phyloP scores from a whole-genome alignment of 2,888 invertebrate genomes.

The Aporophyla nigra region DNA sequence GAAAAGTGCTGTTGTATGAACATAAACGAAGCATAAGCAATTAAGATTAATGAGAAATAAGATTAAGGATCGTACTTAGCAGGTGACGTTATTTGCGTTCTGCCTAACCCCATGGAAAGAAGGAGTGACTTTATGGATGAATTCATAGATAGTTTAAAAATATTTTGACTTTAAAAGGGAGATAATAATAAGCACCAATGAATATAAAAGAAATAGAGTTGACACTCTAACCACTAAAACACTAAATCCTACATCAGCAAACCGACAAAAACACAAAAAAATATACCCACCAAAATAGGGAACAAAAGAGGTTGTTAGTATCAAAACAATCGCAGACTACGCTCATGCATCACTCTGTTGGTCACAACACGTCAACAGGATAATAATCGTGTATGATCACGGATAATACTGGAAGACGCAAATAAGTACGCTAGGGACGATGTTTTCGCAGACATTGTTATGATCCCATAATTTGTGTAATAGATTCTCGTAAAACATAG shows the following conservation, averaged over 20 bases:
- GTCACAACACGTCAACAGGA: constrained; percentile 81
- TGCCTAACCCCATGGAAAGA: no score
- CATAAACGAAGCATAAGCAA: no score
- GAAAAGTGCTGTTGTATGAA: no score
- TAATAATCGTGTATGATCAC: constrained; percentile 72
- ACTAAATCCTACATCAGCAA: constrained; percentile 18
- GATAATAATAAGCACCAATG: not conserved
- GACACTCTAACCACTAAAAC: constrained; percentile 6
- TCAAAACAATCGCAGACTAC: constrained; percentile 69
- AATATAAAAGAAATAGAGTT: constrained; percentile 8
- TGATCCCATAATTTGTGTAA: constrained; percentile 59
- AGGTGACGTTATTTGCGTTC: no score
- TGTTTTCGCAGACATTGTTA: constrained; percentile 58
- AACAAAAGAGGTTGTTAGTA: constrained; percentile 65
- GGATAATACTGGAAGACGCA: constrained; percentile 59
- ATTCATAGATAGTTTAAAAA: not conserved
- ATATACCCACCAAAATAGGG: constrained; percentile 43
- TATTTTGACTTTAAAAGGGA: not conserved
- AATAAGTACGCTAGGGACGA: constrained; percentile 40
- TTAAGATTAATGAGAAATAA: no score
- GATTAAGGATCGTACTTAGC: no score
- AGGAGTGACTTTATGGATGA: no score
- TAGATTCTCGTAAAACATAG: constrained; percentile 53
- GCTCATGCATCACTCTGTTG: constrained; percentile 74
- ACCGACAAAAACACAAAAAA: constrained; percentile 20